A percentile compares a stretch with the other conserved stretches of the same genome.
Evolutionary conservation across 2,888 invertebrate species (phyloP).

Genomic region (Acanthococcus lagerstroemiae): DNA sequence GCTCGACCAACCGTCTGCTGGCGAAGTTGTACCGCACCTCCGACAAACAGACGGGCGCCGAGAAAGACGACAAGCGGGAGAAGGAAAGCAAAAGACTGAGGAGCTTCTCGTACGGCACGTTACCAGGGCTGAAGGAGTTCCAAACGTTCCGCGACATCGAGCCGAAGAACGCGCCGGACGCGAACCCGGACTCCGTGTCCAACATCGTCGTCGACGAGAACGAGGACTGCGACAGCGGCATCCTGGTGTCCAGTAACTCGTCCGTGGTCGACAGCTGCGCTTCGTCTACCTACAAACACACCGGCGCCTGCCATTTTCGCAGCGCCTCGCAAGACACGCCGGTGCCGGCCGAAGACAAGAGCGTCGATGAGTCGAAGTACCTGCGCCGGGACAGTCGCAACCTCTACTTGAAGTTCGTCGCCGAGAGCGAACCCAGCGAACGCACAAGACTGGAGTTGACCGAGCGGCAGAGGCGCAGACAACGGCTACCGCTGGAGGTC

Average conservation of each 20-base stretch:
- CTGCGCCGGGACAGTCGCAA: too few relatives aligned
- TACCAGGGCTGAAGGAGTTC: slow-evolving; percentile 62
- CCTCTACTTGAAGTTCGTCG: too few relatives aligned
- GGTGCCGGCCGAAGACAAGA: neutral
- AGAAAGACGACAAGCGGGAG: slow-evolving; percentile 43
- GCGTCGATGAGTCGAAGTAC: neutral
- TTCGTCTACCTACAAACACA: neutral
- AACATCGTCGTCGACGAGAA: slow-evolving; percentile 17
- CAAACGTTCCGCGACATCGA: slow-evolving; percentile 40
- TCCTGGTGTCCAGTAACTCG: slow-evolving; percentile 48
- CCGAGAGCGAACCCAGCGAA: slow-evolving; percentile 37
- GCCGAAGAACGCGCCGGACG: neutral
- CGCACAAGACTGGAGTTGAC: slow-evolving; percentile 36
- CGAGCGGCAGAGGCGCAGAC: slow-evolving; percentile 11
- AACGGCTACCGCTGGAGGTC: neutral
- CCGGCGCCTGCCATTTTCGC: slow-evolving; percentile 44
- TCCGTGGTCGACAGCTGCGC: slow-evolving; percentile 45
- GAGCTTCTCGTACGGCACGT: slow-evolving; percentile 63
- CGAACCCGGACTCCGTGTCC: slow-evolving; percentile 10
- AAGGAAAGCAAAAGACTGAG: slow-evolving; percentile 40
- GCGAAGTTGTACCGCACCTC: slow-evolving; percentile 54
- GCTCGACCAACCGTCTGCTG: slow-evolving; percentile 57
- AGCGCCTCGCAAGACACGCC: slow-evolving; percentile 31
- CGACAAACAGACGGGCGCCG: slow-evolving; percentile 40
- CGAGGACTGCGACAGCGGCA: slow-evolving; percentile 61